Base-by-base conservation (phyloP, 2,888 invertebrate species). In the Gonocerus acuteangulatus region DNA sequence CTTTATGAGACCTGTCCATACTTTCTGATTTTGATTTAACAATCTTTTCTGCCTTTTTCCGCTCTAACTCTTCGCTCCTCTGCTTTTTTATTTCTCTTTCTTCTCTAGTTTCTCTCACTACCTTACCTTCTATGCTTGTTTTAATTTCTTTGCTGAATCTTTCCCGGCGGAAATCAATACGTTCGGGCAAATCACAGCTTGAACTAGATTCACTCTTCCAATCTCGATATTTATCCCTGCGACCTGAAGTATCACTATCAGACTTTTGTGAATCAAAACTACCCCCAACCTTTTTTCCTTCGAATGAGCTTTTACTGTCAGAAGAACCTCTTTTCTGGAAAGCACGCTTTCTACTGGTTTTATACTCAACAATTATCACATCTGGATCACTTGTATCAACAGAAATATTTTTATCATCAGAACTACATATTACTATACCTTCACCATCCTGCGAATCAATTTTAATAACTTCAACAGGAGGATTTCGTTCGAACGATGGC, bases 301-400 rank as follows among this genome's bases (percentile, higher is more conserved):
- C 64, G 49, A 64, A 48, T 11, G 52, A 54, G 34, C 63, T 65
- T 36, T 64, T 62, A 52, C 68, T 67, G 34, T 65, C 68, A 9
- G 68, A 68, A 1, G 68, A 68, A 34, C 66, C 62, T 51, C 66
- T 61, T 60, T 68, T 68, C 47, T 68, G 67, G 52, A 67, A 67
- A n/a, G 68, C 68, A 44, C 66, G 56, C 36, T 66, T 67, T 52
- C 67, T 51, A 52, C 67, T 70, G n/a, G 69, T 67, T 54, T 69
- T 67, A 54, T 70, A 70, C 39, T 70, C 70, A 48, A 70, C 69
- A 49, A 69, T 69, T 19, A 69, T 68, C 6, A 69, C 69, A 60
- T 69, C 68, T 6, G 68, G 68, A 57, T 68, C 67, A 47, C 65
- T 61, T 11, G 65, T 65, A 32, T 68, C 68, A n/a, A 67, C 60